A percentile compares a stretch with the other conserved stretches of the same genome.
These are phyloP conservation scores for Acronicta leporina DNA, from an alignment of 2,888 invertebrate species.

Conservation along the genomic window DNA sequence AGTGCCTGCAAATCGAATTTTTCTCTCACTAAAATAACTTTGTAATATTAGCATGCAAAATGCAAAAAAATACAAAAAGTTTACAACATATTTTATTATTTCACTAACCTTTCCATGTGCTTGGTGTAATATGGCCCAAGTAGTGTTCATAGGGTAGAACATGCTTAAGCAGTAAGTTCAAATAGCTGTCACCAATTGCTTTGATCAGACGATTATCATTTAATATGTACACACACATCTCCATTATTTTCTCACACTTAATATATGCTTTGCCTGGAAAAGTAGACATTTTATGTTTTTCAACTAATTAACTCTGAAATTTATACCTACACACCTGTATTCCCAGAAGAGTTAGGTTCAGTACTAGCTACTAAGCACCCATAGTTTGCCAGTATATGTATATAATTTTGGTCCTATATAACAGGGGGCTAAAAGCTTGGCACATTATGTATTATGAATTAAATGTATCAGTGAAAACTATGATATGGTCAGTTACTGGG, in stretches of 20 bases:
- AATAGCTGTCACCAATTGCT: conserved; percentile 86
- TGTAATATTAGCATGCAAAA: no score
- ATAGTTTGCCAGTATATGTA: no score
- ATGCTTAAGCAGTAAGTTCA: conserved; percentile 87
- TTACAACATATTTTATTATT: neutral
- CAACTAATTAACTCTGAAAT: no score
- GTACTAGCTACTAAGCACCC: no score
- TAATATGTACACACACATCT: conserved; percentile 76
- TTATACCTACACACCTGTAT: no score
- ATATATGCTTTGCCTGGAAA: conserved; percentile 76
- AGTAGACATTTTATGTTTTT: neutral
- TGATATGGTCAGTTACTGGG: no score
- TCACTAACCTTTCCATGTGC: conserved; percentile 88
- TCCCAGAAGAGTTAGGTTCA: no score
- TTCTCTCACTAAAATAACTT: no score
- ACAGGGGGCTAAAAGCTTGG: no score
- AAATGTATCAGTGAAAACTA: neutral
- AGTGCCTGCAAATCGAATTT: no score
- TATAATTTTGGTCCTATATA: no score
- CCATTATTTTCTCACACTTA: conserved; percentile 76
- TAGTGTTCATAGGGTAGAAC: conserved; percentile 86
- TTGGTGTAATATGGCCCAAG: conserved; percentile 81
- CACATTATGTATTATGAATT: conserved; percentile 4
- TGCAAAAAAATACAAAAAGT: no score
- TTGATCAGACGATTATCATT: conserved; percentile 70